Conservation (phyloP, 2,797 vertebrate species). For the Odontamblyopus lacepedii region DNA sequence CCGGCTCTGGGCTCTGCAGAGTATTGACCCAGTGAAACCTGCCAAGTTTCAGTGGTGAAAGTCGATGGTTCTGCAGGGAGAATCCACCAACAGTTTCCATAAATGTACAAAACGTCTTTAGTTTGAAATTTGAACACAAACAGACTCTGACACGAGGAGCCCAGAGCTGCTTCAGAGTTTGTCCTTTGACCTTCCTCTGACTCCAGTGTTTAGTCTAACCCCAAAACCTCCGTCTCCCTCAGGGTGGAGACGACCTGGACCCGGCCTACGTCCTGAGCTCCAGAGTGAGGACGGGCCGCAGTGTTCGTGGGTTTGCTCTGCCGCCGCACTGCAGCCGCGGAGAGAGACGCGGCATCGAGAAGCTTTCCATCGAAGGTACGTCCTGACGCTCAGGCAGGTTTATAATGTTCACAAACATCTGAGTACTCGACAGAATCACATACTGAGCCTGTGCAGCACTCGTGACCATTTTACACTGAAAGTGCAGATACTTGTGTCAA, state of each 20-base stretch:
- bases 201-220: not conserved
- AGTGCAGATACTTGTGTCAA: too few relatives aligned
- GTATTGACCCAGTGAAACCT: not conserved
- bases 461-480: too few relatives aligned
- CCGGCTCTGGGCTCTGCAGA: not conserved
- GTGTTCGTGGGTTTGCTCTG: slow-evolving; percentile 93
- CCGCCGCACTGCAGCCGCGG: slow-evolving; percentile 96
- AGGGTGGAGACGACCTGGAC: slow-evolving; percentile 97
- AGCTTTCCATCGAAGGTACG: slow-evolving; percentile 91
- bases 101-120: not conserved
- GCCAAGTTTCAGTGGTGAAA: not conserved
- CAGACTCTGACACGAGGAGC: not conserved
- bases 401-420: too few relatives aligned
- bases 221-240: slow-evolving; percentile 40
- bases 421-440: too few relatives aligned
- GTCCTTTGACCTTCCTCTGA: too few relatives aligned
- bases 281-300: slow-evolving; percentile 94
- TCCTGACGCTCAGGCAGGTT: not conserved
- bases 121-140: not conserved
- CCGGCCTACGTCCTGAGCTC: slow-evolving; percentile 95
- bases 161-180: not conserved
- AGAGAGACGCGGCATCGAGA: slow-evolving; percentile 90
- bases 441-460: too few relatives aligned
- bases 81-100: too few relatives aligned
- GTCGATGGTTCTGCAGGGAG: not conserved